A percentile compares a stretch with the other conserved stretches of the same genome.
phyloP scores from a whole-genome alignment of 1,140 invertebrate genomes.

The Drosophila pectinifera region DNA sequence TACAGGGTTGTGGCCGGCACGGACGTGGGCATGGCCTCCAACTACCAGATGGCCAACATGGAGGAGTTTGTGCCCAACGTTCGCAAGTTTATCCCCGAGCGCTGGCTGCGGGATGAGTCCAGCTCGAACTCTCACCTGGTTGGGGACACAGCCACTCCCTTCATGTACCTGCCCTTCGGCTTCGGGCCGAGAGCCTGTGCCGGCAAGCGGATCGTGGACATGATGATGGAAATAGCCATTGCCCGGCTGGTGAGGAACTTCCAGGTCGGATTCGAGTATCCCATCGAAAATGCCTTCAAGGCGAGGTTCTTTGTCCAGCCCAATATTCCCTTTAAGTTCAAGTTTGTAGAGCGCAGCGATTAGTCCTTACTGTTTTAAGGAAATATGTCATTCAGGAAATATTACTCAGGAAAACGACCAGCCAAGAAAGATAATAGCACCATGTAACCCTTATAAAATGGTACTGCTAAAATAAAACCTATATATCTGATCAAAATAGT shows the following conservation, averaged over 20 bases:
- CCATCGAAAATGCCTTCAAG: constrained; percentile 72
- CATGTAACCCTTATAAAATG: background rate
- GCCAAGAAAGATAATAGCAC: too few species aligned
- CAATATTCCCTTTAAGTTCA: constrained; percentile 76
- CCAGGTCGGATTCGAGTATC: constrained; percentile 86
- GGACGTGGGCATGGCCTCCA: constrained; percentile 86
- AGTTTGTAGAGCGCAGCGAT: constrained; percentile 65
- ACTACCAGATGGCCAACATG: constrained; percentile 83
- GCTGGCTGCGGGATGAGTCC: constrained; percentile 85
- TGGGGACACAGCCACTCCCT: constrained; percentile 86
- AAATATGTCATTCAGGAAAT: constrained; percentile 2
- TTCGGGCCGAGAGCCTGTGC: constrained; percentile 87
- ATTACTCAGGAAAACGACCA: too few species aligned
- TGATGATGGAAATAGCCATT: constrained; percentile 89
- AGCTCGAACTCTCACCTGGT: constrained; percentile 60
- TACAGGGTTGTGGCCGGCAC: constrained; percentile 88
- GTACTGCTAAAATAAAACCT: background rate
- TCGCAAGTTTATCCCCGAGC: constrained; percentile 87
- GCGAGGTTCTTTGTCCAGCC: constrained; percentile 68
- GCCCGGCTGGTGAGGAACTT: constrained; percentile 87
- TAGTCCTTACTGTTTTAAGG: constrained; percentile 2
- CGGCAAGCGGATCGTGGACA: constrained; percentile 88
- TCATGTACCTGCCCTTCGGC: constrained; percentile 87
- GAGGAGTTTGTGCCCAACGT: constrained; percentile 86
- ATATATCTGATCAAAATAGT: background rate